These are phyloP conservation scores for Villa cingulata DNA, from an alignment of 2,888 invertebrate genomes.

Conservation along the genomic window DNA sequence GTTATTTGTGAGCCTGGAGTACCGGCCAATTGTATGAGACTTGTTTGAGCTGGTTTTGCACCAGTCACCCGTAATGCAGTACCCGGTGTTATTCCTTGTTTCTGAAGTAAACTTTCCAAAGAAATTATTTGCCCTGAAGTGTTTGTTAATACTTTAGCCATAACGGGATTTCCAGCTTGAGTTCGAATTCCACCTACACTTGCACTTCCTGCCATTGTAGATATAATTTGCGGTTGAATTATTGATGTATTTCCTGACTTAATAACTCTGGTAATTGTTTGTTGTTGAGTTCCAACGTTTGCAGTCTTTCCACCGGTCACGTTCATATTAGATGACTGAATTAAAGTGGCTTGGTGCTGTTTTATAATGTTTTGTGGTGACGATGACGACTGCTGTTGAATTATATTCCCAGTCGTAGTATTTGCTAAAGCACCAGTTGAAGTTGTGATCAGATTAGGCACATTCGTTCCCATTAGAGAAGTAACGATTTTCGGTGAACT, in stretches of 20 bases:
- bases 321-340: slow-evolving; percentile 7
- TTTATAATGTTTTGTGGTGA: slow-evolving; percentile 11
- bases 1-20: slow-evolving; percentile 26
- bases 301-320: slow-evolving; percentile 7
- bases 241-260: slow-evolving; percentile 13
- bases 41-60: slow-evolving; percentile 37
- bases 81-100: slow-evolving; percentile 22
- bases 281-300: slow-evolving; percentile 13
- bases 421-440: not conserved
- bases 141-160: slow-evolving; percentile 61
- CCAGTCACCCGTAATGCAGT: slow-evolving; percentile 38
- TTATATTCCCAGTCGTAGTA: slow-evolving; percentile 5
- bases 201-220: slow-evolving; percentile 6
- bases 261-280: slow-evolving; percentile 19
- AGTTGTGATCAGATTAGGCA: slow-evolving; percentile 3
- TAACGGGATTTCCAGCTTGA: slow-evolving; percentile 37
- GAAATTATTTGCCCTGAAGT: slow-evolving; percentile 39
- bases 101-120: slow-evolving; percentile 29
- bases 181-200: slow-evolving; percentile 13
- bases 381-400: slow-evolving; percentile 9
- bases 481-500: slow-evolving; percentile 8
- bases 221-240: slow-evolving; percentile 7
- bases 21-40: slow-evolving; percentile 40
- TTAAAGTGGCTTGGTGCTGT: slow-evolving; percentile 7
- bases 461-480: slow-evolving; percentile 7